Percentiles rank a stretch among this genome's conserved stretches.
phyloP scores from a whole-genome alignment of 2,888 invertebrate species.

The Meganola albula region DNA sequence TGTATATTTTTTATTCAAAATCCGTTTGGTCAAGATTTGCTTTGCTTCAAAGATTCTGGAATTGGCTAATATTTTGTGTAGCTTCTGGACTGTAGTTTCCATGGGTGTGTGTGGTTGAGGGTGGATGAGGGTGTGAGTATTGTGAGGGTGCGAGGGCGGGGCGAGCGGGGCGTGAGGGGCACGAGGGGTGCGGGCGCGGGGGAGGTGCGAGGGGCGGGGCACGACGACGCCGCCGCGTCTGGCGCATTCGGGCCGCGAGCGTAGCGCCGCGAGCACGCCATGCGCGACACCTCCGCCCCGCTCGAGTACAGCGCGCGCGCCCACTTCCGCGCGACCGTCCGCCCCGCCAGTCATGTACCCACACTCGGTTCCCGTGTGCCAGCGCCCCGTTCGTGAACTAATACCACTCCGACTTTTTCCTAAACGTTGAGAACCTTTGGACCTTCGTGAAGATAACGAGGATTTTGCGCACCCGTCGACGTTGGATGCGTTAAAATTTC shows the following conservation, averaged over 20 bases:
- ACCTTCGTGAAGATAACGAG: constrained; percentile 42
- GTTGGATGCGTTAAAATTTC: constrained; percentile 76
- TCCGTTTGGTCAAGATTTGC: no score
- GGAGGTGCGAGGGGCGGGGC: constrained; percentile 33
- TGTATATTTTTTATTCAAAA: no score
- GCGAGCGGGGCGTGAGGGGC: constrained; percentile 17
- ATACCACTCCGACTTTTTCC: constrained; percentile 65
- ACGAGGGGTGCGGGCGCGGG: constrained; percentile 30
- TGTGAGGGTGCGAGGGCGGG: constrained; percentile 28
- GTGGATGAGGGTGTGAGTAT: constrained; percentile 29
- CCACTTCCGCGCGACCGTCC: constrained; percentile 53
- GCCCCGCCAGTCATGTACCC: constrained; percentile 64
- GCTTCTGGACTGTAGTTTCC: no score
- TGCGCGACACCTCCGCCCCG: constrained; percentile 38
- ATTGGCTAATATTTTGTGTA: no score
- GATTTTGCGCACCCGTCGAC: constrained; percentile 63
- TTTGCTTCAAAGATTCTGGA: no score
- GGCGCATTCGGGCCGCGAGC: constrained; percentile 56
- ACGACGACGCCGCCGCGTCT: constrained; percentile 55
- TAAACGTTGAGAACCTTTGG: constrained; percentile 55
- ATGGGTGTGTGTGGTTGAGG: constrained; percentile 7
- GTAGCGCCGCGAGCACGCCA: constrained; percentile 52
- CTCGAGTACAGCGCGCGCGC: constrained; percentile 44
- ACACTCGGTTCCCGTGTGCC: constrained; percentile 64
- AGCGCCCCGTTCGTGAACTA: constrained; percentile 59